These are phyloP conservation scores for Neoascia interrupta DNA, from an alignment of 2,888 invertebrate genomes.

Conservation along the genomic window DNA sequence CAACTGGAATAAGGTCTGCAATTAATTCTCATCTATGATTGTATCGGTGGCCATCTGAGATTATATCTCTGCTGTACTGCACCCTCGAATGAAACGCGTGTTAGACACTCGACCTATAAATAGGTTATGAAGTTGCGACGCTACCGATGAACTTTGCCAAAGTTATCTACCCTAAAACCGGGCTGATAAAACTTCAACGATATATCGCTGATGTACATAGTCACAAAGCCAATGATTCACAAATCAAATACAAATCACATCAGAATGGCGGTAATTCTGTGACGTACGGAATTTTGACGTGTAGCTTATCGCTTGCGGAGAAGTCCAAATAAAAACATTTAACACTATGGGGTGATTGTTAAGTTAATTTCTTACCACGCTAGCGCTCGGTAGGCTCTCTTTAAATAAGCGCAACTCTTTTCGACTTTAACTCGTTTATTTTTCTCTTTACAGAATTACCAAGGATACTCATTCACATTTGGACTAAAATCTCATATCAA, in stretches of 20 bases:
- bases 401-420: not conserved
- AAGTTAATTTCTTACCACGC: constrained; percentile 46
- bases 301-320: constrained; percentile 37
- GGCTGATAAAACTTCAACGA: constrained; percentile 33
- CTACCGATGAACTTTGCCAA: constrained; percentile 13
- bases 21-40: not conserved
- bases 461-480: constrained; percentile 84
- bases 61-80: not conserved
- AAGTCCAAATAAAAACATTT: constrained; percentile 52
- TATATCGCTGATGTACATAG: constrained; percentile 10
- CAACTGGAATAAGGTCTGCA: not conserved
- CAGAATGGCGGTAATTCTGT: constrained; percentile 26
- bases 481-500: constrained; percentile 54
- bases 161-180: constrained; percentile 6
- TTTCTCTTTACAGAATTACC: constrained; percentile 88
- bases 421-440: not conserved
- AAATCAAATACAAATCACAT: constrained; percentile 20
- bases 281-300: constrained; percentile 30
- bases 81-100: no score
- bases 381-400: constrained; percentile 50
- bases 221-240: constrained; percentile 43
- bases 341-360: constrained; percentile 9
- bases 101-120: constrained; percentile 36
- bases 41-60: constrained; percentile 3
- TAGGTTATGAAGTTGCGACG: constrained; percentile 35